Conservation (phyloP, 2,888 invertebrate species). For the Elmis aenea region DNA sequence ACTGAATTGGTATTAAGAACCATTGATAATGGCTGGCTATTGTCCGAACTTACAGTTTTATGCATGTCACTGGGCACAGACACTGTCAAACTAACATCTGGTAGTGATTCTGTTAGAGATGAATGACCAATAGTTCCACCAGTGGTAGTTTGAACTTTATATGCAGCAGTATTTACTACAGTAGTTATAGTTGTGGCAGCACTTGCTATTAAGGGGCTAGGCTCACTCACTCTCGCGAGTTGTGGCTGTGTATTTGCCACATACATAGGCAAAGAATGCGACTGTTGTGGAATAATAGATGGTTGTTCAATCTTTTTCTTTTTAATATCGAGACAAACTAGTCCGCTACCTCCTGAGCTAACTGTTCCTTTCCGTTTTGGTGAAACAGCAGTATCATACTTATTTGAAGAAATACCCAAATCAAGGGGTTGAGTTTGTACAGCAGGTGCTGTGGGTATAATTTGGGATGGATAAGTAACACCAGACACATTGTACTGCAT, state of each 20-base stretch:
- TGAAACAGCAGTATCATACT: slow-evolving; percentile 43
- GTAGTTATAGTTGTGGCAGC: slow-evolving; percentile 65
- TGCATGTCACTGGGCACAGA: slow-evolving; percentile 55
- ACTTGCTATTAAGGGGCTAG: slow-evolving; percentile 65
- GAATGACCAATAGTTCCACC: slow-evolving; percentile 43
- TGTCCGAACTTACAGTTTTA: slow-evolving; percentile 48
- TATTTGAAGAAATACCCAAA: slow-evolving; percentile 58
- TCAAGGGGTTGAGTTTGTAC: slow-evolving; percentile 77
- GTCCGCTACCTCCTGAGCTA: slow-evolving; percentile 46
- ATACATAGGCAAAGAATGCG: slow-evolving; percentile 36
- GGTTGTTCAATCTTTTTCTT: slow-evolving; percentile 55
- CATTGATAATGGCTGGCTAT: slow-evolving; percentile 47
- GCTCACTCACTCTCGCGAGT: slow-evolving; percentile 56
- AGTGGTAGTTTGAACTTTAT: slow-evolving; percentile 44
- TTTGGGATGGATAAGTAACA: slow-evolving; percentile 38
- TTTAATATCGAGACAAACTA: slow-evolving; percentile 57
- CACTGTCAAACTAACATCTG: slow-evolving; percentile 44
- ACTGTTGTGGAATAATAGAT: slow-evolving; percentile 30
- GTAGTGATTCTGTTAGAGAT: slow-evolving; percentile 35
- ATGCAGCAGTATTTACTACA: slow-evolving; percentile 61
- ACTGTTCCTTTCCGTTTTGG: slow-evolving; percentile 61
- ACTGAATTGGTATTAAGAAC: slow-evolving; percentile 40
- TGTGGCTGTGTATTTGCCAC: slow-evolving; percentile 43
- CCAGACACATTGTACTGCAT: slow-evolving; percentile 48
- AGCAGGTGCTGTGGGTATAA: slow-evolving; percentile 43